Evolutionary conservation across 2,888 invertebrate genomes (phyloP), one percentile per base, ranked within the genome.

Genomic region (Agriopis marginaria): DNA sequence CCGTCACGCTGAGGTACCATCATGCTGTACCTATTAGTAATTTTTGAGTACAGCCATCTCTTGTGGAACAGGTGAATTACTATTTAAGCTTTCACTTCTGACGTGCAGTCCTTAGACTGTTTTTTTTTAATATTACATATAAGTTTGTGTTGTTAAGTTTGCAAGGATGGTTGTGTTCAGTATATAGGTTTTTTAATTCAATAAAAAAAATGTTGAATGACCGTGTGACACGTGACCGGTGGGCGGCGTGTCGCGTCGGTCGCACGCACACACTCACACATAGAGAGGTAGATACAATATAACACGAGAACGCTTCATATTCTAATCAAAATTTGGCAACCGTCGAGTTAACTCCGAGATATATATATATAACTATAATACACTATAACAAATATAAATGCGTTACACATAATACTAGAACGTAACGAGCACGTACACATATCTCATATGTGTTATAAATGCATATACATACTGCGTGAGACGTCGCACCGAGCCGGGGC

Each of bases 301-400:
- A 62, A 65, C 47, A 10, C 47, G 59, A 63, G 53, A 56, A 59
- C 65, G 60, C 68, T 61, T 63, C 55, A 74, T 69, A 75, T 63
- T 81, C 89, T 89, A 88, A 77, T 72, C 39, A 87, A 87, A 88
- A 90, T 90, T 90, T 90, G 90, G 90, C 90, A 86, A 85, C 88
- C 77, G 61, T 76, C 67, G 74, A 76, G 65, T 73, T 74, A 67
- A 68, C 71, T 68, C 66, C 67, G 71, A 70, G 6, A 60, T 54
- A 61, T 23, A 45, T 51, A 40, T 11, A 40, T n/a, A 8, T 51
- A 4, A 53, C 32, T 47, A 51, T 51, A 4, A 53, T 42, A 66
- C 47, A 66, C 67, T 70, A 70, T 66, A 74, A 71, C 68, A 73
- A 68, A 72, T 59, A 75, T 64, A 72, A 53, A 73, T 70, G 65